phyloP scores from a whole-genome alignment of 2,113 vertebrate species.

The Andinoacara biseriatus region DNA sequence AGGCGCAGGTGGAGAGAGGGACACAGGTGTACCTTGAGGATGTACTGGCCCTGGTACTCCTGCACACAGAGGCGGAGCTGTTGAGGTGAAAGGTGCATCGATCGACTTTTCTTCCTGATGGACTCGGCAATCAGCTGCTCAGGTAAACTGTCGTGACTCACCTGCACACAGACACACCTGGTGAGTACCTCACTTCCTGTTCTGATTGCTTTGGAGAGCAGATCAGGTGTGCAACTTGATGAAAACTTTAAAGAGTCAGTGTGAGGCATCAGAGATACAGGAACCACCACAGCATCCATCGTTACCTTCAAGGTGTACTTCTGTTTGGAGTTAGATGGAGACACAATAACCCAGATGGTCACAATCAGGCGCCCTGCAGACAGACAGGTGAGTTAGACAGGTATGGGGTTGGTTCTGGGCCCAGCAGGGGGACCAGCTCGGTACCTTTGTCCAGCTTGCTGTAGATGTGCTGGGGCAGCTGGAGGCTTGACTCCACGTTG shows the following conservation, averaged over 20 bases:
- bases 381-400: background rate
- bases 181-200: background rate
- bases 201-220: too few relatives aligned
- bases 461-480: constrained; percentile 82
- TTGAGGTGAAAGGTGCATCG: constrained; percentile 83
- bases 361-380: too few relatives aligned
- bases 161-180: constrained; percentile 40
- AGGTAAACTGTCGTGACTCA: constrained; percentile 79
- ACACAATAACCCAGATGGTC: constrained; percentile 85
- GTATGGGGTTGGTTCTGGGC: background rate
- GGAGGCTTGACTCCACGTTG: constrained; percentile 80
- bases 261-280: background rate
- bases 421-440: background rate
- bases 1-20: background rate
- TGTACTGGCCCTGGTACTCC: constrained; percentile 86
- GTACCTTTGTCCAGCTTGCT: constrained; percentile 83
- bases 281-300: background rate
- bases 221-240: too few relatives aligned
- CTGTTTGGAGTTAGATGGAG: constrained; percentile 85
- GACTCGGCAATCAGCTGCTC: constrained; percentile 84
- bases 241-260: too few relatives aligned
- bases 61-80: constrained; percentile 84
- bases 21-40: constrained; percentile 64
- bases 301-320: constrained; percentile 83
- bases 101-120: constrained; percentile 84